These are phyloP conservation scores for Chrysoperla carnea DNA, from an alignment of 1,140 invertebrate genomes.

Conservation along the genomic window DNA sequence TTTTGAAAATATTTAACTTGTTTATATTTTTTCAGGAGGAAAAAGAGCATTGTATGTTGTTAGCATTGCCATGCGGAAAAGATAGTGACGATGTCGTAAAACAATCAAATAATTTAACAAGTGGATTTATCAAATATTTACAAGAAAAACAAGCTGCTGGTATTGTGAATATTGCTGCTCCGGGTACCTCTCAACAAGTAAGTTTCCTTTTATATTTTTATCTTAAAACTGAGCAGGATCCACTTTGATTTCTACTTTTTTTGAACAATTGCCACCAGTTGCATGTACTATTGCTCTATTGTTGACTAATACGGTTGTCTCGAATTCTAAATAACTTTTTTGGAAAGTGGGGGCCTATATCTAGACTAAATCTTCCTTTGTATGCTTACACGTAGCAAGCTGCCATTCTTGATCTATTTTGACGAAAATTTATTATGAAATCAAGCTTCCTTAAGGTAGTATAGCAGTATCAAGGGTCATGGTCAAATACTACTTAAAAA, in stretches of 20 bases:
- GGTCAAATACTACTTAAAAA: too few species aligned
- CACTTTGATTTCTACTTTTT: background rate
- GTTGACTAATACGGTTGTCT: too few species aligned
- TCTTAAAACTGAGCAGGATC: background rate
- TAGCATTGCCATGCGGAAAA: slow-evolving; percentile 86
- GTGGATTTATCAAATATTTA: slow-evolving; percentile 90
- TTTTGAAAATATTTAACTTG: background rate
- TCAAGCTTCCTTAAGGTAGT: too few species aligned
- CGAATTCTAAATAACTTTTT: too few species aligned
- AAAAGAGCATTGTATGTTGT: slow-evolving; percentile 87
- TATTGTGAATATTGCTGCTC: slow-evolving; percentile 87
- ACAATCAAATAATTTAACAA: slow-evolving; percentile 77
- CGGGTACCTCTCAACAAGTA: slow-evolving; percentile 62
- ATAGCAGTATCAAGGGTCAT: too few species aligned
- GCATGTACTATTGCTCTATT: too few species aligned
- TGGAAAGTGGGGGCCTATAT: too few species aligned
- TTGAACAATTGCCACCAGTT: too few species aligned
- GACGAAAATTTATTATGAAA: too few species aligned
- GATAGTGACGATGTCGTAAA: slow-evolving; percentile 84
- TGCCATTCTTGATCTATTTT: too few species aligned
- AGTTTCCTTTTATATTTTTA: slow-evolving; percentile 9
- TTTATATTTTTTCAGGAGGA: slow-evolving; percentile 48
- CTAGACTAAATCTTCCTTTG: too few species aligned
- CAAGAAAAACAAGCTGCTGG: slow-evolving; percentile 93
- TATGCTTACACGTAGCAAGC: too few species aligned